Base-by-base conservation (phyloP, 2,113 vertebrate species). In the Artemisiospiza belli region DNA sequence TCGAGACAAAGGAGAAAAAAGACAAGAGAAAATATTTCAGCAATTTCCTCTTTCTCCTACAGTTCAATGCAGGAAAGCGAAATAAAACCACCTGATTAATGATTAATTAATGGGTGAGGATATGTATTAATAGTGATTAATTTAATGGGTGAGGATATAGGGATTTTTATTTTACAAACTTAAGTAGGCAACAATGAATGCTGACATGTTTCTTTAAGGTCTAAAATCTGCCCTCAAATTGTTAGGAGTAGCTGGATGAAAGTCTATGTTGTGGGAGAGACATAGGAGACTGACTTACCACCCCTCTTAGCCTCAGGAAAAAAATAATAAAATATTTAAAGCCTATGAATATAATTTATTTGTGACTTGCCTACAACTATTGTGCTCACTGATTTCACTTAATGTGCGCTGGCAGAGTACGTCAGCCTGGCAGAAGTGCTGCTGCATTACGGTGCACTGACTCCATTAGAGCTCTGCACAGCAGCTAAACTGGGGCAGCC, bases 301-400 rank as follows among this genome's bases (percentile, higher is more conserved):
- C 35, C 51, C 16, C 30, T 74, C 10, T 85, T 61, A 87, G 83
- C 55, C 76, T 94, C 68, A 67, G 74, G 80, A 55, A 90, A 82
- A 64, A 67, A 69, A 39, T 4, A 77, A 90, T 83, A 80, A 94
- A 91, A 96, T 85, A 96, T 88, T 95, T 95, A 96, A 93, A 93
- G 61, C 64, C 73, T 90, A 74, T 75, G 86, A 93, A 88, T 90
- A 77, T 86, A 92, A 95, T 95, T 93, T 94, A 90, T 90, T 92
- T 90, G 88, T 91, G 85, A 87, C 83, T 93, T 94, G 96, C 68
- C 93, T 83, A 49, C 92, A 78, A 93, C 49, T 90, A 51, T 94
- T 77, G 76, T 72, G 72, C 85, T 94, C 78, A 95, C 63, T 90
- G 92, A 59, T 86, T 95, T 96, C 59, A 91, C 82, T 92, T 94